Conservation (phyloP, 2,797 vertebrate species). For the Alauda arvensis region DNA sequence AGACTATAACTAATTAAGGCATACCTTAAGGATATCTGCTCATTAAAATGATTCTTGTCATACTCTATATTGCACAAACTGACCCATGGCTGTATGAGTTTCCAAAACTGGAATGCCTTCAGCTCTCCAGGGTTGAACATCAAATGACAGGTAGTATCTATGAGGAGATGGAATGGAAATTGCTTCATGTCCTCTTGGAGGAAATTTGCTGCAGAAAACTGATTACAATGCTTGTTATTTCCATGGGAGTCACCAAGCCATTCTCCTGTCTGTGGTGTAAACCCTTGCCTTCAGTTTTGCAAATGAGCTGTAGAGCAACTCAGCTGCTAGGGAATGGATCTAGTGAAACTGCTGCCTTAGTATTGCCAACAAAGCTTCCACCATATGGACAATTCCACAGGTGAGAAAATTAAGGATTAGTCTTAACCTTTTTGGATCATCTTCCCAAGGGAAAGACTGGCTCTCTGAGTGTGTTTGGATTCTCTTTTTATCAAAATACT, state of each 20-base stretch:
- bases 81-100: neutral
- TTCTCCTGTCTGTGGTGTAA: neutral
- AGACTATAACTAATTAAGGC: neutral
- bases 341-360: neutral
- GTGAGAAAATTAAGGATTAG: neutral
- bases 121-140: neutral
- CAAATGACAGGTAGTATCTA: neutral
- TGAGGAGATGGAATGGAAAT: neutral
- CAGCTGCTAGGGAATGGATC: neutral
- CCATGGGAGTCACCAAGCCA: neutral
- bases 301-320: neutral
- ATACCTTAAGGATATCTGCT: constrained; percentile 32
- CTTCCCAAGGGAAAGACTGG: neutral
- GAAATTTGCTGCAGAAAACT: neutral
- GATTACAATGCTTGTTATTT: neutral
- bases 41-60: constrained; percentile 51
- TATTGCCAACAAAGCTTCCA: neutral
- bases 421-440: neutral
- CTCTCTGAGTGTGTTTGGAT: neutral
- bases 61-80: neutral
- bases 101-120: constrained; percentile 9
- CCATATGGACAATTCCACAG: neutral
- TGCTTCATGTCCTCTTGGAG: neutral
- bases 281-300: neutral
- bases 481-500: neutral